Conservation (phyloP, 2,888 invertebrate species). For the Spodoptera littoralis region DNA sequence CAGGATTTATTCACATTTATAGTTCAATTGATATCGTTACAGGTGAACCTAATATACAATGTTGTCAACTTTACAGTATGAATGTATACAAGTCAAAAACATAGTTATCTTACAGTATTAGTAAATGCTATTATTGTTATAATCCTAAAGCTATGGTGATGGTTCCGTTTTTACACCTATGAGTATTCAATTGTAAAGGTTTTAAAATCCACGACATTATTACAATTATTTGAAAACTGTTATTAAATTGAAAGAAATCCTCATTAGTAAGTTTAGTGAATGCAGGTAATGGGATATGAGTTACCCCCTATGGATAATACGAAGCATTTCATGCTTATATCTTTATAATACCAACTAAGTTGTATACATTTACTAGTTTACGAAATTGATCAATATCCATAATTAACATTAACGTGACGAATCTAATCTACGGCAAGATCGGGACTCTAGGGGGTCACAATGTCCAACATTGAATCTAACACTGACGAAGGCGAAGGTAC, state of each 20-base stretch:
- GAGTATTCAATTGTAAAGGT: slow-evolving; percentile 71
- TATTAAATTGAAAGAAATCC: slow-evolving; percentile 66
- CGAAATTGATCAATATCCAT: slow-evolving; percentile 77
- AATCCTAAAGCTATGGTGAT: slow-evolving; percentile 86
- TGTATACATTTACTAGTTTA: slow-evolving; percentile 85
- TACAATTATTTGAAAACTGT: slow-evolving; percentile 67
- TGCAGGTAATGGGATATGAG: slow-evolving; percentile 72
- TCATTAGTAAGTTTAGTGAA: slow-evolving; percentile 61
- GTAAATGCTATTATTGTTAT: slow-evolving; percentile 86
- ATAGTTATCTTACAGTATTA: slow-evolving; percentile 85
- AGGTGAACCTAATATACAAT: slow-evolving; percentile 85
- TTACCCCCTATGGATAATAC: slow-evolving; percentile 76
- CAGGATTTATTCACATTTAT: slow-evolving; percentile 88
- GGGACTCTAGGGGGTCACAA: slow-evolving; percentile 80
- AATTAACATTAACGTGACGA: slow-evolving; percentile 83
- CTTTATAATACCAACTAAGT: slow-evolving; percentile 78
- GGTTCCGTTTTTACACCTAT: slow-evolving; percentile 81
- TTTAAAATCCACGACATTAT: slow-evolving; percentile 68
- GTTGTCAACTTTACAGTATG: slow-evolving; percentile 83
- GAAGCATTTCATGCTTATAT: slow-evolving; percentile 85
- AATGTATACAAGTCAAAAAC: slow-evolving; percentile 89
- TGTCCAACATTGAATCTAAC: slow-evolving; percentile 84
- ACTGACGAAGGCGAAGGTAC: slow-evolving; percentile 82
- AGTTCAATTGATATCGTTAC: slow-evolving; percentile 83
- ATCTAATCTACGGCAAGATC: slow-evolving; percentile 82